phyloP scores from a whole-genome alignment of 2,797 vertebrate species.

The Lacerta agilis region DNA sequence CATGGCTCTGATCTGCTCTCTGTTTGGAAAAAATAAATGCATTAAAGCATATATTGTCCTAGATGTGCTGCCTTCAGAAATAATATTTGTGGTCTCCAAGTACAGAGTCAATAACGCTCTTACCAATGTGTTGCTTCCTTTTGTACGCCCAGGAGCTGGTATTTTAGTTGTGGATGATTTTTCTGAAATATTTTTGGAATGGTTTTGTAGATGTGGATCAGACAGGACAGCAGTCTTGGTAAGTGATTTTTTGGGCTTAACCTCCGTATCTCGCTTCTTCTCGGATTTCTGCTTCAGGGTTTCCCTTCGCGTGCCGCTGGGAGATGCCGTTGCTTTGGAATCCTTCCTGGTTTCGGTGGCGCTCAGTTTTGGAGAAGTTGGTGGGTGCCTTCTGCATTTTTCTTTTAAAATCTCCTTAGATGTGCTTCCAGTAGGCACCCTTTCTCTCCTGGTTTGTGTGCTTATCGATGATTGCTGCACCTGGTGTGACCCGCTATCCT shows the following conservation, averaged over 20 bases:
- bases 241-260: slow-evolving; percentile 46
- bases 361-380: not conserved
- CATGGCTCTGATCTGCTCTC: not conserved
- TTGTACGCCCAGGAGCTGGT: slow-evolving; percentile 51
- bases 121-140: slow-evolving; percentile 65
- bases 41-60: not conserved
- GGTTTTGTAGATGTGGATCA: not conserved
- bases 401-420: slow-evolving; percentile 34
- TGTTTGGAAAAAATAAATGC: not conserved
- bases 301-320: slow-evolving; percentile 51
- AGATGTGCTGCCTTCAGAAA: not conserved
- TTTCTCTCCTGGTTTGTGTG: slow-evolving; percentile 44
- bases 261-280: slow-evolving; percentile 49
- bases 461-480: slow-evolving; percentile 23
- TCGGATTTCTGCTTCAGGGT: slow-evolving; percentile 42
- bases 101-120: slow-evolving; percentile 36
- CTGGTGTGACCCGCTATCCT: not conserved
- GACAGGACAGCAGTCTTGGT: slow-evolving; percentile 46
- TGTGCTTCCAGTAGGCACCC: slow-evolving; percentile 13
- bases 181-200: slow-evolving; percentile 30
- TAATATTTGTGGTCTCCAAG: slow-evolving; percentile 25
- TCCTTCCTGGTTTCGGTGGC: slow-evolving; percentile 43
- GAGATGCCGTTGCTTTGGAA: slow-evolving; percentile 43
- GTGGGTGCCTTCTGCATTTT: slow-evolving; percentile 29
- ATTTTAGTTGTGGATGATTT: slow-evolving; percentile 46